These are phyloP conservation scores for Coregonus ussuriensis DNA, from an alignment of 2,797 vertebrate species.

Conservation along the genomic window DNA sequence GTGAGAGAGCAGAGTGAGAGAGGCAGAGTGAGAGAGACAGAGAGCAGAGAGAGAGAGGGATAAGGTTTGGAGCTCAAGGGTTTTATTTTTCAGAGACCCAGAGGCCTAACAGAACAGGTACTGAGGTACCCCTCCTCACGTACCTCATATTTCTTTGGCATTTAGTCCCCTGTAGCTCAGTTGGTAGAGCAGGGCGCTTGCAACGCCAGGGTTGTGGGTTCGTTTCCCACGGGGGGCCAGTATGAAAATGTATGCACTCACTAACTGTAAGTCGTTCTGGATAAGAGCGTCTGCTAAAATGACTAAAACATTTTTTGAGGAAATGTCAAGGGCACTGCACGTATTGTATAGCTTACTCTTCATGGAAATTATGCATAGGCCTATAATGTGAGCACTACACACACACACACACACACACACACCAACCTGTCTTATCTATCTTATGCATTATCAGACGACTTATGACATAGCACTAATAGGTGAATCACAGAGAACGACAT, in stretches of 20 bases:
- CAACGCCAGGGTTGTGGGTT: too few relatives aligned
- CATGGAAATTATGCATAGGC: too few relatives aligned
- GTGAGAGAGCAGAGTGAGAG: not conserved
- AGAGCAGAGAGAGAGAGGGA: not conserved
- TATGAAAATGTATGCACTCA: too few relatives aligned
- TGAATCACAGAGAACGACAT: too few relatives aligned
- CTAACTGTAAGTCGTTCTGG: too few relatives aligned
- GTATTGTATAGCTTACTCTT: not conserved
- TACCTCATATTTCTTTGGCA: not conserved
- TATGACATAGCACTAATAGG: not conserved
- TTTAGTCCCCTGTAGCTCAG: not conserved
- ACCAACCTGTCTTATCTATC: not conserved
- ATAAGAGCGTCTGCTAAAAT: too few relatives aligned
- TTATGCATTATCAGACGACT: not conserved
- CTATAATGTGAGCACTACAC: too few relatives aligned
- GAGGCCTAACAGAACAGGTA: not conserved
- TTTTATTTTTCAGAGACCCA: not conserved
- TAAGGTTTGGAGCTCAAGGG: not conserved
- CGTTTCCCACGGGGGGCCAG: too few relatives aligned
- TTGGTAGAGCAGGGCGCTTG: too few relatives aligned
- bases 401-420: too few relatives aligned
- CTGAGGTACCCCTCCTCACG: not conserved
- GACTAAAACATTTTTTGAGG: too few relatives aligned
- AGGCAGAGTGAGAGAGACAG: not conserved
- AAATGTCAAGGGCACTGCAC: not conserved